phyloP scores from a whole-genome alignment of 2,888 invertebrate species.

The Labia minor region DNA sequence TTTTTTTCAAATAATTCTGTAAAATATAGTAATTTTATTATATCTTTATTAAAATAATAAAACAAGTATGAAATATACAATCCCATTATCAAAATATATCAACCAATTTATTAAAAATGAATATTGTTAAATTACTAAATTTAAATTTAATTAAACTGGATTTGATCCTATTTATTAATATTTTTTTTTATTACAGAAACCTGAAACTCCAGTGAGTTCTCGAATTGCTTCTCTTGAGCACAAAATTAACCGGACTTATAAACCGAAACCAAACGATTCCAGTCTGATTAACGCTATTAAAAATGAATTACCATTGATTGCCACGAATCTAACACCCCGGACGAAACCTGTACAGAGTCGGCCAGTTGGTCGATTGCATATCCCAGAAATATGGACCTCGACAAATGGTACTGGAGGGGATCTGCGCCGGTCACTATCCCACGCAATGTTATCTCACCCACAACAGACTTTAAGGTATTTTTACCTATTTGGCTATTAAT shows the following conservation, averaged over 20 bases:
- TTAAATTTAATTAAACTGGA: no score
- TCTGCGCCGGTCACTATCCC: background rate
- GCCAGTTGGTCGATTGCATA: slow-evolving; percentile 3
- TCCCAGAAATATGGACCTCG: background rate
- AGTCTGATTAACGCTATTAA: slow-evolving; percentile 3
- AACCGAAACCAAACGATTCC: background rate
- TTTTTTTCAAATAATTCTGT: no score
- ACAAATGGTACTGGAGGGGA: background rate
- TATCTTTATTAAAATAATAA: no score
- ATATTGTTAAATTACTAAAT: no score
- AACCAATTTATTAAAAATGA: no score
- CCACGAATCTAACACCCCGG: background rate
- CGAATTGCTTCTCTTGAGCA: background rate
- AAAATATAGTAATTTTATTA: no score
- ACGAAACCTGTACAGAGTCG: background rate
- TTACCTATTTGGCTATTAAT: no score
- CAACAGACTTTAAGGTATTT: background rate
- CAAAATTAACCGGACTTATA: background rate
- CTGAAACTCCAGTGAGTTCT: background rate
- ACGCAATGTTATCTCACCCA: background rate
- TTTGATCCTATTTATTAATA: background rate
- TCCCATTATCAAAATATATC: no score
- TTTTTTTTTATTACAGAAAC: background rate
- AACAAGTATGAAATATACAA: no score
- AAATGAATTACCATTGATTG: background rate